Evolutionary conservation across 2,113 vertebrate species (phyloP).

Genomic region (Tylochromis polylepis): DNA sequence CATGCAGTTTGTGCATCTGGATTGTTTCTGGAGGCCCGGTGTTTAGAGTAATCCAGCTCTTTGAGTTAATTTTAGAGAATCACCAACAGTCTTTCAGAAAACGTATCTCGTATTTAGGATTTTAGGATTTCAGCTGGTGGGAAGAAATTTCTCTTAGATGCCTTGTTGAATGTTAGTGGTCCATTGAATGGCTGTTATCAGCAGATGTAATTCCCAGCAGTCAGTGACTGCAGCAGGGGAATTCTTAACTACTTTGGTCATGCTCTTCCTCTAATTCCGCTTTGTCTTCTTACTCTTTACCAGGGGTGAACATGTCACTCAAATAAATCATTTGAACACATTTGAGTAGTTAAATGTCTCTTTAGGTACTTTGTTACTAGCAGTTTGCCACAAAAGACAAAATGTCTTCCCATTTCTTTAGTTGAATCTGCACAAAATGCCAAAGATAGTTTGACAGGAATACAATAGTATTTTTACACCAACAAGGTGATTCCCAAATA

Average conservation of each 20-base stretch:
- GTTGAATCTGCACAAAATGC: background rate
- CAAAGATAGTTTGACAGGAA: background rate
- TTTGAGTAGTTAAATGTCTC: background rate
- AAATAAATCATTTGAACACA: background rate
- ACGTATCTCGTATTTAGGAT: background rate
- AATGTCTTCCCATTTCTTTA: background rate
- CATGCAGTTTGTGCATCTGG: background rate
- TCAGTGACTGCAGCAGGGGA: background rate
- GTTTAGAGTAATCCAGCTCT: background rate
- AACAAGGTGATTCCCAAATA: background rate
- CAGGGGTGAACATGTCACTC: rapidly evolving
- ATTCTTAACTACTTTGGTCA: background rate
- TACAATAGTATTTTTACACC: background rate
- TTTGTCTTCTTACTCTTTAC: background rate
- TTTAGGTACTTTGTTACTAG: background rate
- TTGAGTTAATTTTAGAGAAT: background rate
- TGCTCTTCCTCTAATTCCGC: background rate
- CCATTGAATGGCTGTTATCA: background rate
- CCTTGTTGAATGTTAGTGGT: background rate
- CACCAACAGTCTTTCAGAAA: background rate
- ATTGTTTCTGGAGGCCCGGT: background rate
- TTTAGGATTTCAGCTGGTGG: background rate
- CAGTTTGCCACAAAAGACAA: background rate
- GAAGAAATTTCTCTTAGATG: background rate
- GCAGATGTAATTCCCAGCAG: background rate